Conservation (phyloP, 1,140 invertebrate genomes). For the Ladona fulva region DNA sequence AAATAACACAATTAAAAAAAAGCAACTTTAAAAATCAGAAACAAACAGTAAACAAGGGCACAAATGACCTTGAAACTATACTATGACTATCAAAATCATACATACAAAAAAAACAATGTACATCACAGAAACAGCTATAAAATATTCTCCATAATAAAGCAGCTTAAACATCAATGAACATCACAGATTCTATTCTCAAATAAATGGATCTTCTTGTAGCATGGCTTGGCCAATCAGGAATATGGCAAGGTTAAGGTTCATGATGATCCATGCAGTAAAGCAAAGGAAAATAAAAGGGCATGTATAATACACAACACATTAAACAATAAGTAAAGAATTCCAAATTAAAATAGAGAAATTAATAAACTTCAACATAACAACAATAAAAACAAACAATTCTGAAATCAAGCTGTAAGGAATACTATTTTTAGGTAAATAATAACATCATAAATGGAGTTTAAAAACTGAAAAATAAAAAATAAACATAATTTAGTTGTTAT, state of each 20-base stretch:
- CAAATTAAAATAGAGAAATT: background rate
- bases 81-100: background rate
- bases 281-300: background rate
- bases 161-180: slow-evolving; percentile 25
- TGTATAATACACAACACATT: background rate
- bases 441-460: too few species aligned
- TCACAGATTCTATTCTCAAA: slow-evolving; percentile 19
- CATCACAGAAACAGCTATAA: background rate
- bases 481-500: background rate
- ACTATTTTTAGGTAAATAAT: too few species aligned
- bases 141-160: background rate
- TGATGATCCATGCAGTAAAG: background rate
- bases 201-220: slow-evolving; percentile 5
- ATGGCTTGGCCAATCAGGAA: slow-evolving; percentile 22
- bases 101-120: background rate
- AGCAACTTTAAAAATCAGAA: too few species aligned
- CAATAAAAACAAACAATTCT: background rate
- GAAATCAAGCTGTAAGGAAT: background rate
- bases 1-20: too few species aligned
- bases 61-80: background rate
- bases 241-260: slow-evolving; percentile 16
- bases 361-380: background rate
- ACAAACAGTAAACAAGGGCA: too few species aligned
- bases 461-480: background rate
- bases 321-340: too few species aligned